These are phyloP conservation scores for Epicauta chinensis DNA, from an alignment of 1,140 invertebrate genomes.

Conservation along the genomic window DNA sequence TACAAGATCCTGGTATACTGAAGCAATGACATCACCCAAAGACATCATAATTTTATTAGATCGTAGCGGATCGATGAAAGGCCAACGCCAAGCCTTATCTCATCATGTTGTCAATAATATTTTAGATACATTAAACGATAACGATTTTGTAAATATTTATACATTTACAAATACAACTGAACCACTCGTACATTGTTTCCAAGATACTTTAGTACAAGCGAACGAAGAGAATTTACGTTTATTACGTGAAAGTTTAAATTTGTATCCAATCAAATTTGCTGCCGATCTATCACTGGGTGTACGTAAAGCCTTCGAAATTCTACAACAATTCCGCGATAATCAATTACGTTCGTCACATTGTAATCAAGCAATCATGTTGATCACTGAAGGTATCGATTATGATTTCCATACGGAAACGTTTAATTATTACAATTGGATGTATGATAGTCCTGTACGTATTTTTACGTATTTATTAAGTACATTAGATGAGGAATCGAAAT, in stretches of 20 bases:
- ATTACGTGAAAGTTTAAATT: slow-evolving; percentile 32
- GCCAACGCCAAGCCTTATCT: slow-evolving; percentile 86
- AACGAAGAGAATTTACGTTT: slow-evolving; percentile 41
- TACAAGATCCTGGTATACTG: slow-evolving; percentile 89
- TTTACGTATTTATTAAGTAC: slow-evolving; percentile 97
- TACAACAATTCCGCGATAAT: slow-evolving; percentile 27
- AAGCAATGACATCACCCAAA: slow-evolving; percentile 94
- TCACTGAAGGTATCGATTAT: slow-evolving; percentile 95
- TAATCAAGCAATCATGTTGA: slow-evolving; percentile 96
- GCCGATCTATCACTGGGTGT: slow-evolving; percentile 32
- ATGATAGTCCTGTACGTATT: slow-evolving; percentile 78
- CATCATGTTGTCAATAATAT: slow-evolving; percentile 92
- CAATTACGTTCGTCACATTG: slow-evolving; percentile 46
- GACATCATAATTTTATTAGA: slow-evolving; percentile 95
- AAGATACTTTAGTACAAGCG: slow-evolving; percentile 65
- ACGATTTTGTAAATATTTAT: slow-evolving; percentile 97
- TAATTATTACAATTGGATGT: slow-evolving; percentile 84
- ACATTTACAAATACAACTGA: slow-evolving; percentile 71
- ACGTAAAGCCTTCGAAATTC: slow-evolving; percentile 33
- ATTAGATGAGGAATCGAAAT: slow-evolving; percentile 71
- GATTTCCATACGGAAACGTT: slow-evolving; percentile 82
- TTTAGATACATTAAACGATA: slow-evolving; percentile 93
- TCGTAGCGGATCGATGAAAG: slow-evolving; percentile 94
- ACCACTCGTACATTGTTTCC: slow-evolving; percentile 80
- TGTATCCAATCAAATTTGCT: slow-evolving; percentile 27